Percentiles rank a stretch among this genome's conserved stretches.
Conservation (phyloP, 37 sponge, comb jelly and placozoan species). For the Aphrocallistes beatrix region DNA sequence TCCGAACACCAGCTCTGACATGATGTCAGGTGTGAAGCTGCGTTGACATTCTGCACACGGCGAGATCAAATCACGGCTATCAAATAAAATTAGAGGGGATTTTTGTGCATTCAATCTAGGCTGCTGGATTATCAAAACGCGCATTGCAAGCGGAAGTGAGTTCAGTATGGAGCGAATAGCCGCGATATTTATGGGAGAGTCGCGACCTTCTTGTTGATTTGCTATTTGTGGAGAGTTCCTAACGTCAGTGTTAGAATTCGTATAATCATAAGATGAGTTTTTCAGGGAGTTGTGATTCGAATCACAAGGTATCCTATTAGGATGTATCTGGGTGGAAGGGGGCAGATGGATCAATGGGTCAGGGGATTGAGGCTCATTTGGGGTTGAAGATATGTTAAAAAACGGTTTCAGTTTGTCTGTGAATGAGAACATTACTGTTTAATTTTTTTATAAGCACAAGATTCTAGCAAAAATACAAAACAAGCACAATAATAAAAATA, state of each 20-base stretch:
- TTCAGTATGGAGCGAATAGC: neutral
- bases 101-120: neutral
- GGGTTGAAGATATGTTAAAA: neutral
- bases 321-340: neutral
- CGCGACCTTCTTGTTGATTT: neutral
- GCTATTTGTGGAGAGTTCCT: neutral
- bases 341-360: neutral
- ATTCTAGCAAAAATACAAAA: no score
- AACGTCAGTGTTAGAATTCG: neutral
- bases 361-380: neutral
- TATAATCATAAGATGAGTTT: neutral
- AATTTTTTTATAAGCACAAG: no score
- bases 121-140: neutral
- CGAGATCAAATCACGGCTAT: neutral
- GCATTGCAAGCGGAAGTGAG: neutral
- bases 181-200: neutral
- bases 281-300: neutral
- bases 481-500: no score
- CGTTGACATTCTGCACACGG: neutral
- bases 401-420: neutral
- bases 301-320: neutral
- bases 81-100: neutral
- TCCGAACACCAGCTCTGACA: slow-evolving; percentile 5
- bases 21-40: neutral
- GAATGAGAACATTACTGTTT: neutral